These are phyloP conservation scores for Rhyacophila evoluta DNA, from an alignment of 2,888 invertebrate genomes.

Conservation along the genomic window DNA sequence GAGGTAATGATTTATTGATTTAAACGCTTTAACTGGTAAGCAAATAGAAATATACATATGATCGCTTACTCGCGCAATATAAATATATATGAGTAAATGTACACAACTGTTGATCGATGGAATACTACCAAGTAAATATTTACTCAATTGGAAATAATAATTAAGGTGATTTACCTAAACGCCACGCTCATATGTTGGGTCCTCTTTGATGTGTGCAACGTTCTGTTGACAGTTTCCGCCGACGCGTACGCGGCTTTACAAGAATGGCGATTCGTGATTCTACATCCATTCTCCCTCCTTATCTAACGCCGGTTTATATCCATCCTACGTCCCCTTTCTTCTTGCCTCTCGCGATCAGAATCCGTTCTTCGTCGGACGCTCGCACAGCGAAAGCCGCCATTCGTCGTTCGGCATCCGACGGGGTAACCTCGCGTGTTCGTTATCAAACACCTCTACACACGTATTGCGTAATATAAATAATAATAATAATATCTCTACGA, in stretches of 20 bases:
- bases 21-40: too few species aligned
- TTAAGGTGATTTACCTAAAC: too few species aligned
- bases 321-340: constrained; percentile 11
- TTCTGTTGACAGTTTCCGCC: background rate
- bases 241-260: background rate
- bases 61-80: too few species aligned
- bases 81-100: too few species aligned
- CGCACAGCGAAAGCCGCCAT: background rate
- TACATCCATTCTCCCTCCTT: background rate
- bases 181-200: too few species aligned
- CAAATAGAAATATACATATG: too few species aligned
- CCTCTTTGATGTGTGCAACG: too few species aligned
- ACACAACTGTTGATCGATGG: too few species aligned
- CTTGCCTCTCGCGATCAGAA: background rate
- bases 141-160: too few species aligned
- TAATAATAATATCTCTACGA: background rate
- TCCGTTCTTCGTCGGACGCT: background rate
- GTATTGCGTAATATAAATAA: background rate
- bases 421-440: background rate
- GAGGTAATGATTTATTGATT: too few species aligned
- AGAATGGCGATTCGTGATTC: background rate
- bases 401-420: background rate
- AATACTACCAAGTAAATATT: too few species aligned
- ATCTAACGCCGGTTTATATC: background rate
- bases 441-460: background rate